Percentiles rank a stretch among this genome's conserved stretches.
Conservation (phyloP, 2,113 vertebrate species). For the Erinaceus europaeus region DNA sequence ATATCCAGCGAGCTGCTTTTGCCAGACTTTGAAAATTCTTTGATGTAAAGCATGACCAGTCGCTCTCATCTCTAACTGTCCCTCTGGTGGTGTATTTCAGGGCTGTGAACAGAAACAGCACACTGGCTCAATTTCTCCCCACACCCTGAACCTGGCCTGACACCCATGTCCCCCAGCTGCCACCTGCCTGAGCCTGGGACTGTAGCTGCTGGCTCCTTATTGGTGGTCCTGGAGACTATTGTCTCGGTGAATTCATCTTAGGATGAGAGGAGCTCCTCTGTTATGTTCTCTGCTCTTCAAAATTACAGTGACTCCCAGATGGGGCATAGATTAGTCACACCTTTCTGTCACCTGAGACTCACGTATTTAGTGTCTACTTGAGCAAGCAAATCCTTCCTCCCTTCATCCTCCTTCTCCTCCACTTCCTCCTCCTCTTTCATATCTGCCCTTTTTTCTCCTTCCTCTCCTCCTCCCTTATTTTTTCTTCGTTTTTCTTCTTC, state of each 20-base stretch:
- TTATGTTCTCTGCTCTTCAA: slow-evolving; percentile 42
- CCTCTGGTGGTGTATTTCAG: too few relatives aligned
- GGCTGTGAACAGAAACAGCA: too few relatives aligned
- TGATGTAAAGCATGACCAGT: not conserved
- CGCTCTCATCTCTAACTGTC: too few relatives aligned
- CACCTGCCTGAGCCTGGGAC: not conserved
- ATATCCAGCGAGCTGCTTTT: too few relatives aligned
- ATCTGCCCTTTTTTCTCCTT: too few relatives aligned
- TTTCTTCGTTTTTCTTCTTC: too few relatives aligned
- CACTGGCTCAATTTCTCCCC: not conserved
- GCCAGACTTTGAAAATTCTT: not conserved
- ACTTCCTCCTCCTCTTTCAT: too few relatives aligned
- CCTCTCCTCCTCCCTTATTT: too few relatives aligned
- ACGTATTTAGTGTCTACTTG: too few relatives aligned
- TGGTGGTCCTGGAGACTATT: slow-evolving; percentile 31
- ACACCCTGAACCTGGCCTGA: not conserved
- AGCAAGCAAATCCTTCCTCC: too few relatives aligned
- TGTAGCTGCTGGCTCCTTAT: not conserved
- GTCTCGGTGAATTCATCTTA: slow-evolving; percentile 47
- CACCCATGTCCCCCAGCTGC: not conserved
- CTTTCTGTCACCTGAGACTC: not conserved
- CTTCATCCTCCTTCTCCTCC: too few relatives aligned
- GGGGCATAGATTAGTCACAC: not conserved
- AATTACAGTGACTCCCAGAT: slow-evolving; percentile 19
- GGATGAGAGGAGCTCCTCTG: not conserved